Conservation (phyloP, 2,888 invertebrate species). For the Hypomecis atomaria region DNA sequence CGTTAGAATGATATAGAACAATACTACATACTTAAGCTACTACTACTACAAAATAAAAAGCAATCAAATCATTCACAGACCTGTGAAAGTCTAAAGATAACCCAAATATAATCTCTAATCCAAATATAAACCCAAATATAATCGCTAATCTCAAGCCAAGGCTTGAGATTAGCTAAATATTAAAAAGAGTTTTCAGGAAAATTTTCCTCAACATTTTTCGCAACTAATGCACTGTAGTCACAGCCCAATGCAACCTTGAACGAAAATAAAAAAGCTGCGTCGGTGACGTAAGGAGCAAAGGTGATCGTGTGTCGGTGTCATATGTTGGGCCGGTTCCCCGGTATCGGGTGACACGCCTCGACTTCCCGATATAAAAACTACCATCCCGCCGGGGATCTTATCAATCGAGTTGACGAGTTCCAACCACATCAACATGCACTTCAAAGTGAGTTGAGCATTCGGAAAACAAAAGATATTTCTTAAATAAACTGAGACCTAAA, state of each 20-base stretch:
- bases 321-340: slow-evolving; percentile 73
- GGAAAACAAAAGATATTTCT: background rate
- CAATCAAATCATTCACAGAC: no score
- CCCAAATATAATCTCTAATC: no score
- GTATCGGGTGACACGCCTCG: slow-evolving; percentile 67
- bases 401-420: slow-evolving; percentile 71
- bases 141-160: no score
- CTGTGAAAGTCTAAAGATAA: no score
- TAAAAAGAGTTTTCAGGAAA: no score
- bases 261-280: slow-evolving; percentile 65
- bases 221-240: slow-evolving; percentile 44
- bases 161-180: no score
- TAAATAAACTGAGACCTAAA: background rate
- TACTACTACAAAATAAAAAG: no score
- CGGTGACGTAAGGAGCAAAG: slow-evolving; percentile 75
- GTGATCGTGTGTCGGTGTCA: slow-evolving; percentile 73
- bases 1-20: no score
- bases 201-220: background rate
- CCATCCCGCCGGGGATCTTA: slow-evolving; percentile 64
- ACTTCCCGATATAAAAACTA: slow-evolving; percentile 77
- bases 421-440: slow-evolving; percentile 74
- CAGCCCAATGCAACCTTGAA: slow-evolving; percentile 72
- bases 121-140: no score
- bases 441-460: slow-evolving; percentile 66
- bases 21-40: no score